Conservation (phyloP, 2,888 invertebrate genomes). For the Sinelater perroti region DNA sequence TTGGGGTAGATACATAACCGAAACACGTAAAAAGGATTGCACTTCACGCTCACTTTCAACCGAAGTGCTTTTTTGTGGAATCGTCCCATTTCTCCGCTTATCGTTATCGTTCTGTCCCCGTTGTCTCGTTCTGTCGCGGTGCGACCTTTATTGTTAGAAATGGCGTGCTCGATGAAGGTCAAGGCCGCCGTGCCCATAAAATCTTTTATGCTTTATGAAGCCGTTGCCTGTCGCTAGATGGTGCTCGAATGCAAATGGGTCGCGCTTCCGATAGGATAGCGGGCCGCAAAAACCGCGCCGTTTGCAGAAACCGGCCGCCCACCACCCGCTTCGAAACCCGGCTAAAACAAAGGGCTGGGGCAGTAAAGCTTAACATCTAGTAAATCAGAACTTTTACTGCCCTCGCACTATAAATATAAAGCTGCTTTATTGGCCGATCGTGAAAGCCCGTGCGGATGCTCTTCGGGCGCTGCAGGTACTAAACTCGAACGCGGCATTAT, state of each 20-base stretch:
- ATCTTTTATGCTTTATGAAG: not conserved
- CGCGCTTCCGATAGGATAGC: not conserved
- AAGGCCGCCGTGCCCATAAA: not conserved
- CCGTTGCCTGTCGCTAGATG: not conserved
- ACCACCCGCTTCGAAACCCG: too few species aligned
- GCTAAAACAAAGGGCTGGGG: too few species aligned
- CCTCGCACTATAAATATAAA: constrained; percentile 3
- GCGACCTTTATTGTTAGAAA: not conserved
- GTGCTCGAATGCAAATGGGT: not conserved
- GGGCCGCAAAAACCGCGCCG: not conserved
- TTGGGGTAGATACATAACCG: too few species aligned
- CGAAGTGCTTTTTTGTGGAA: too few species aligned
- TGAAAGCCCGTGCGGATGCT: too few species aligned
- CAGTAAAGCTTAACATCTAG: constrained; percentile 6
- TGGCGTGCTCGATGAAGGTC: not conserved
- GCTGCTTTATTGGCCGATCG: constrained; percentile 2
- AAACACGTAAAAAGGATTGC: too few species aligned
- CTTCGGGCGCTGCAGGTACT: too few species aligned
- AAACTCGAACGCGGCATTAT: too few species aligned
- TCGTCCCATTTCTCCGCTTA: too few species aligned
- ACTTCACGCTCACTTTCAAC: too few species aligned
- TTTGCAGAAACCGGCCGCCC: not conserved
- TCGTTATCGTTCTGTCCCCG: too few species aligned
- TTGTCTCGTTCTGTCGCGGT: not conserved
- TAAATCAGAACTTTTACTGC: constrained; percentile 7